A percentile compares a stretch with the other conserved stretches of the same genome.
Conservation (phyloP, 2,113 vertebrate species). For the Microtus pennsylvanicus region DNA sequence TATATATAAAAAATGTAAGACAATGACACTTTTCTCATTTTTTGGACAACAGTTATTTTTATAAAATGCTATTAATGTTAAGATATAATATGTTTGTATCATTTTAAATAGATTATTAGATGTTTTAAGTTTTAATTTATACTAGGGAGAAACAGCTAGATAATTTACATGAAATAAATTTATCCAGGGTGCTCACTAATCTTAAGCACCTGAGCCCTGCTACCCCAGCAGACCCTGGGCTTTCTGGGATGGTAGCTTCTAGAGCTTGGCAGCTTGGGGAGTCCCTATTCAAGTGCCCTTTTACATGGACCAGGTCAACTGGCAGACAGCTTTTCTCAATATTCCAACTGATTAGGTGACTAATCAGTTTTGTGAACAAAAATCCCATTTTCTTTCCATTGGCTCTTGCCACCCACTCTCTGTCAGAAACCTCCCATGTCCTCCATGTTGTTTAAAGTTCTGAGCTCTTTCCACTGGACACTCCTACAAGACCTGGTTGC, state of each 20-base stretch:
- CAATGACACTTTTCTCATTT: not conserved
- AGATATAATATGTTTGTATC: not conserved
- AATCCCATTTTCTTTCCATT: constrained; percentile 16
- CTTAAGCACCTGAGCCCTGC: not conserved
- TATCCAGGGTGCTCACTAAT: not conserved
- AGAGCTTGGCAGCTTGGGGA: not conserved
- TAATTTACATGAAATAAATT: not conserved
- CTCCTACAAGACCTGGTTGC: not conserved
- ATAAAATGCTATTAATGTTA: constrained; percentile 8
- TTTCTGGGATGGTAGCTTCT: not conserved
- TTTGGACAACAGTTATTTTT: constrained; percentile 40
- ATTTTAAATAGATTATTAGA: constrained; percentile 26
- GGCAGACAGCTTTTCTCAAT: not conserved
- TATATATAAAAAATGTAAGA: constrained; percentile 28
- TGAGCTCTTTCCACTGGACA: not conserved
- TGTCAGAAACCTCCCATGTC: not conserved
- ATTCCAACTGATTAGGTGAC: not conserved
- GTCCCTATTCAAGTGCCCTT: not conserved
- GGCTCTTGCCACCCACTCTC: not conserved
- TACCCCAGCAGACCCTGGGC: too few relatives aligned
- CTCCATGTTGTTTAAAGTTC: not conserved
- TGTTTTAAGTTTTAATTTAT: constrained; percentile 35
- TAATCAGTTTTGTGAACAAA: constrained; percentile 27
- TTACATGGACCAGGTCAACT: not conserved
- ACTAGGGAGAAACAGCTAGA: not conserved